Evolutionary conservation across 2,888 invertebrate genomes (phyloP), one percentile per base, ranked within the genome.

Genomic region (Neoascia interrupta): DNA sequence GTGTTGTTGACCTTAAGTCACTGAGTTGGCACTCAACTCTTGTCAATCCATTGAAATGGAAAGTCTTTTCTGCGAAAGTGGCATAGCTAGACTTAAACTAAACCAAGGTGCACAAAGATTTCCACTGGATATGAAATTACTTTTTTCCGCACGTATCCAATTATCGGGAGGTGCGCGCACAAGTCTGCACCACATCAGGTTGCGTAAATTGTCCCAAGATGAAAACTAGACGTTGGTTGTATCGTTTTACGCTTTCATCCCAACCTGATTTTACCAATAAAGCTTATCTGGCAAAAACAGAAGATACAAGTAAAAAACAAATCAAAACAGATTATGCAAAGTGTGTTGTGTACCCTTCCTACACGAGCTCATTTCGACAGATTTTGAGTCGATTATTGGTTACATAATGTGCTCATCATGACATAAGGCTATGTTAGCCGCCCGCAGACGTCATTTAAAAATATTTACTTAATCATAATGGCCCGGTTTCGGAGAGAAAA

Each of bases 1-100:
- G 23, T 64, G 76, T 54, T 76, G 69, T 64, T 72, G 76, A 72
- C 76, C 72, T 72, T 76, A 28, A 54, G 31, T 51, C 43, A 51
- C 37, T 51, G 21, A 73, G 36, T 43, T 64, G 28, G 28, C 34
- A 47, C 5, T 28, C 8, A 16, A n/a, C 5, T 16, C 11, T 21
- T 37, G 5, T 36, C 19, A 34, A 21, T 5, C 5, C 3, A 53
- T 47, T 8, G 37, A 60, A 72, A 66, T 51, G 72, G 76, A 76
- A 76, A 76, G 58, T 66, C 19, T 45, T 76, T 51, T 54, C 39
- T 37, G 26, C 19, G 19, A 68, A 21, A 54, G 68, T 58, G 28
- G 19, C 21, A 16, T 11, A n/a, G n/a, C n/a, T n/a, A n/a, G 19
- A 28, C 37, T 13, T 36, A 45, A 53, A 45, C 34, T 13, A 39